Percentiles rank a stretch among this genome's conserved stretches.
phyloP scores from a whole-genome alignment of 2,113 vertebrate species.

The Myrmophylax atrothorax region DNA sequence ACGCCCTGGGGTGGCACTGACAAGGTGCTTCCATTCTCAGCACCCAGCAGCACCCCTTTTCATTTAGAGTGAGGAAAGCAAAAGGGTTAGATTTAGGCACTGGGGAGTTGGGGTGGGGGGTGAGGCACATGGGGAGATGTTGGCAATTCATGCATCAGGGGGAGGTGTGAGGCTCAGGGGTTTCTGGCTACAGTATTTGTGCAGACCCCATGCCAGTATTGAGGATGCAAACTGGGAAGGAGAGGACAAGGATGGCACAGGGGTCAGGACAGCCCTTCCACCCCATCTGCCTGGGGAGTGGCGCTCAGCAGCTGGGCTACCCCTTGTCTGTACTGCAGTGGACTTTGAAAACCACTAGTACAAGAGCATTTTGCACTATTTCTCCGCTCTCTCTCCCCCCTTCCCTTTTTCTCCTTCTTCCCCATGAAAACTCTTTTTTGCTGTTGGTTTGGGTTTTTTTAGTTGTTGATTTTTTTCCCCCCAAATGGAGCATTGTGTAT shows the following conservation, averaged over 20 bases:
- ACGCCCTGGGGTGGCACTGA: neutral
- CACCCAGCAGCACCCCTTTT: neutral
- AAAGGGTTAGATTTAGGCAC: neutral
- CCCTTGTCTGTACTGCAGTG: constrained; percentile 70
- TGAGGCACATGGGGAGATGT: neutral
- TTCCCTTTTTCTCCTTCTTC: constrained; percentile 34
- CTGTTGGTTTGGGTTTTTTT: neutral
- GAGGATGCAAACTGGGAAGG: neutral
- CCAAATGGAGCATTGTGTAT: constrained; percentile 62
- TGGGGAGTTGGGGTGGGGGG: neutral
- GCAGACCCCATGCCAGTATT: fast-evolving
- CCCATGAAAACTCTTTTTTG: neutral
- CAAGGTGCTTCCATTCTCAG: neutral
- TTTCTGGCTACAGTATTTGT: neutral
- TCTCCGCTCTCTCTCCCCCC: constrained; percentile 53
- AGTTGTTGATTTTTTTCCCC: neutral
- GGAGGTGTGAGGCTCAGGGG: neutral
- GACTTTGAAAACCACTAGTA: constrained; percentile 81
- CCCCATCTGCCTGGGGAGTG: neutral
- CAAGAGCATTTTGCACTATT: constrained; percentile 78
- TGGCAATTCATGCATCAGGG: neutral
- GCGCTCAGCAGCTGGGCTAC: constrained; percentile 1
- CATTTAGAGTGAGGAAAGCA: neutral
- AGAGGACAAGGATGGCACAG: neutral
- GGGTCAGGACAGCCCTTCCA: constrained; percentile 1